Evolutionary conservation across 2,797 vertebrate species (phyloP).

Genomic region (Microctenopoma stevenorrisi): DNA sequence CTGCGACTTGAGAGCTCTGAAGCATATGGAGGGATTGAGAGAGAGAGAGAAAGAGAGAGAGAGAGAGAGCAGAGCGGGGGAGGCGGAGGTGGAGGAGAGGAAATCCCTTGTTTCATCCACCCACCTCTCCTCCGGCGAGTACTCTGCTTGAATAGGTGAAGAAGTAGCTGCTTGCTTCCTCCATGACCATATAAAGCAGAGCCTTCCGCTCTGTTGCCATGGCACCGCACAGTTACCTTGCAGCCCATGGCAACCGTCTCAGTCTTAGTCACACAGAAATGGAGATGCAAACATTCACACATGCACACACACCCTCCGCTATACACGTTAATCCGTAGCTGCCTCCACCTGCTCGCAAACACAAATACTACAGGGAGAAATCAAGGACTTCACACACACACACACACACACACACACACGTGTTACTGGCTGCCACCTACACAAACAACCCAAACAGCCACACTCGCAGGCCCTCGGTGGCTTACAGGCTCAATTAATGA

Average conservation of each 20-base stretch:
- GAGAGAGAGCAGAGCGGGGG: conserved; percentile 15
- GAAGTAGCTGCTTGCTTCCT: conserved; percentile 59
- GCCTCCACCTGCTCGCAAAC: conserved; percentile 60
- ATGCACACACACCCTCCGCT: conserved; percentile 8
- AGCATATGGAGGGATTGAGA: conserved; percentile 52
- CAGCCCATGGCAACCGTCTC: conserved; percentile 71
- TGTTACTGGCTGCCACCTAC: conserved; percentile 48
- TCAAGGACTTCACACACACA: conserved; percentile 47
- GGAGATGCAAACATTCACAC: conserved; percentile 40
- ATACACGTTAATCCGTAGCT: conserved; percentile 58
- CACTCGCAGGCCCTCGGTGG: conserved; percentile 45
- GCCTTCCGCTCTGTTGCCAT: conserved; percentile 76
- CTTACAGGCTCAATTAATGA: conserved; percentile 39
- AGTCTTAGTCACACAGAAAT: conserved; percentile 48
- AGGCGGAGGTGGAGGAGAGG: conserved; percentile 63
- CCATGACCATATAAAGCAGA: conserved; percentile 65
- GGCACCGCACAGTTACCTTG: conserved; percentile 60
- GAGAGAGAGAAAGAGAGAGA: background rate
- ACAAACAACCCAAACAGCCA: conserved; percentile 46
- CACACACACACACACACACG: conserved; percentile 33
- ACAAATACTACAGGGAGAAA: conserved; percentile 53
- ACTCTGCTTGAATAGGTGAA: conserved; percentile 55
- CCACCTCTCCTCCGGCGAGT: conserved; percentile 62
- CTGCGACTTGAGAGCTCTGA: conserved; percentile 55
- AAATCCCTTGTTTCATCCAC: conserved; percentile 79